Evolutionary conservation across 1,140 invertebrate species (phyloP), one percentile per base, ranked within the genome.

Genomic region (Muscidifurax raptorellus): DNA sequence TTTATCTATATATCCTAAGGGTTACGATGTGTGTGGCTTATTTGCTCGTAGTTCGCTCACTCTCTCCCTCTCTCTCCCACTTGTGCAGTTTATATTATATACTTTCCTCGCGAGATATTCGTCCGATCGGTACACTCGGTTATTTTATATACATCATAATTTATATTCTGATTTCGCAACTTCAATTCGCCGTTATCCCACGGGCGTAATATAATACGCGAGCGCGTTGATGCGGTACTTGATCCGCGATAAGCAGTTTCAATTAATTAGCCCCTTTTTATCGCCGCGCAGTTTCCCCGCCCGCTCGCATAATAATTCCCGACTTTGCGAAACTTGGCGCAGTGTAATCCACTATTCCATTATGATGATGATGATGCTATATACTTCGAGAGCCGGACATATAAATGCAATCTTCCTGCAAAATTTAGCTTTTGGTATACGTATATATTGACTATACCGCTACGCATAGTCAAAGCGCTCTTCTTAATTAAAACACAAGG

Each of bases 401-500:
- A 59, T 59, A 59, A 59, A 59, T 22, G 52, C 52, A 59, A 59
- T 59, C 52, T 59, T 59, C 52, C 18, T 59, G 18, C 52, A 59
- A 59, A 59, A 59, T 59, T 4, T 1, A 59, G 52, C 22, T 59
- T 4, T 15, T 15, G 40, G 13, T 9, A 40, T 40, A 40, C 7
- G 36, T 40, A 40, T 40, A 40, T 40, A 40, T 40, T n/a, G n/a
- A 9, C 44, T 47, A 40, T 40, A 40, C 32, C 32, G 5, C 18
- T 59, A 47, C 2, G 2, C 15, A n/a, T n/a, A 59, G 52, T 6
- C 22, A 59, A 52, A 82, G 67, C 74, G 84, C 74, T 88, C 88
- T 90, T 90, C 88, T 91, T 90, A 90, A 90, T 91, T 90, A 82
- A 91, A 90, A 87, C 87, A 87, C 87, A 87, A 84, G 88, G 88